Evolutionary conservation across 2,797 vertebrate species (phyloP).

Genomic region (Tarsius wallacei): DNA sequence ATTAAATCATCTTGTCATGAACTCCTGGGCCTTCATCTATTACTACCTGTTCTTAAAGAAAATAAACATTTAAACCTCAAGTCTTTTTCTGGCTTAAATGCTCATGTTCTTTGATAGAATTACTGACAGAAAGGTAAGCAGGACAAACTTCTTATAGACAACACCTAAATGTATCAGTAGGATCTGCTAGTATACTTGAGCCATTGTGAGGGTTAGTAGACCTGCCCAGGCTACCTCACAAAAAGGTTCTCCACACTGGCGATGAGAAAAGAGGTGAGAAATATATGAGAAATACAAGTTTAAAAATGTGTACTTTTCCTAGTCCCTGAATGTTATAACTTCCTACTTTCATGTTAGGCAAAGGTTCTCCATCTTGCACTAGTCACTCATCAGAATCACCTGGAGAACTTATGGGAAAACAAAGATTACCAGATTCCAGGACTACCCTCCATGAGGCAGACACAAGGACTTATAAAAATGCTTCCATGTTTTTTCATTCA

Average conservation of each 20-base stretch:
- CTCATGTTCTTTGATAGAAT: not conserved
- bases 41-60: not conserved
- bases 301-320: not conserved
- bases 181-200: too few relatives aligned
- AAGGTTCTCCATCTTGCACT: not conserved
- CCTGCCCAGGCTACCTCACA: rapidly evolving
- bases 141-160: not conserved
- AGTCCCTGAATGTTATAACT: too few relatives aligned
- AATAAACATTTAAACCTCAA: not conserved
- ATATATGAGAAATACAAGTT: not conserved
- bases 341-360: not conserved
- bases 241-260: not conserved
- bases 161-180: rapidly evolving
- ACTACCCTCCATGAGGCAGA: not conserved
- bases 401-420: not conserved
- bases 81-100: not conserved
- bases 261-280: not conserved
- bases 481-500: not conserved
- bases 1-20: not conserved
- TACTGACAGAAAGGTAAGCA: not conserved
- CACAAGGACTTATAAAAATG: too few relatives aligned
- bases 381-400: not conserved
- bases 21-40: not conserved
- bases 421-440: not conserved
- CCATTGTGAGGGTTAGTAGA: not conserved